A percentile compares a stretch with the other conserved stretches of the same genome.
Evolutionary conservation across 2,888 invertebrate genomes (phyloP).

Genomic region (Heteromyza rotundicornis): DNA sequence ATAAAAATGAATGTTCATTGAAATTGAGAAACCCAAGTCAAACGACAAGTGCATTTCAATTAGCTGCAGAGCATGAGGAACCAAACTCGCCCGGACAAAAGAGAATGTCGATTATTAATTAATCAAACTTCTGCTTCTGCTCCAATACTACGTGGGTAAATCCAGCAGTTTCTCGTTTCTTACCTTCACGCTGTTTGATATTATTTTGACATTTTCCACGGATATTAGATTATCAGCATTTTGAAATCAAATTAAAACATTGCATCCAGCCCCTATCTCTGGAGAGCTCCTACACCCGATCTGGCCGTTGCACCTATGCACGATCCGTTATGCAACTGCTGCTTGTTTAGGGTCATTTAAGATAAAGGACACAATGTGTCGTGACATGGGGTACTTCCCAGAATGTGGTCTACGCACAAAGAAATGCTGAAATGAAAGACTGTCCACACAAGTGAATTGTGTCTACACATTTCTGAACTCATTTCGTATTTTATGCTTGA

Average conservation of each 20-base stretch:
- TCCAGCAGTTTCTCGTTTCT: neutral
- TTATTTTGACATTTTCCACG: constrained; percentile 60
- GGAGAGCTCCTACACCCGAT: too few relatives aligned
- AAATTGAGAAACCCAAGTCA: constrained; percentile 35
- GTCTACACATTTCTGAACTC: constrained; percentile 28
- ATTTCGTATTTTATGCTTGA: constrained; percentile 28
- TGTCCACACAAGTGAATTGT: neutral
- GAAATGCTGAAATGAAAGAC: too few relatives aligned
- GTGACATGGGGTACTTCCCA: constrained; percentile 52
- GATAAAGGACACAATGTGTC: constrained; percentile 47
- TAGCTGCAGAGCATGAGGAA: constrained; percentile 29
- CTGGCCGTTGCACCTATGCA: neutral
- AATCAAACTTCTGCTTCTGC: neutral
- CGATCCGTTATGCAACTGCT: constrained; percentile 47
- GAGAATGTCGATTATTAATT: constrained; percentile 24
- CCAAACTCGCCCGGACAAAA: neutral
- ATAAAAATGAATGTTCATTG: constrained; percentile 54
- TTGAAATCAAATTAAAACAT: constrained; percentile 59
- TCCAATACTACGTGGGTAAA: neutral
- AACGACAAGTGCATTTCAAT: constrained; percentile 53
- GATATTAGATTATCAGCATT: constrained; percentile 59
- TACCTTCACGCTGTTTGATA: constrained; percentile 31
- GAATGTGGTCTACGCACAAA: neutral
- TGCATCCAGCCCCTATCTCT: constrained; percentile 27
- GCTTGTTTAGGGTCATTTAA: constrained; percentile 53